These are phyloP conservation scores for Mandrillus leucophaeus DNA, from an alignment of 2,113 vertebrate genomes.

Conservation along the genomic window DNA sequence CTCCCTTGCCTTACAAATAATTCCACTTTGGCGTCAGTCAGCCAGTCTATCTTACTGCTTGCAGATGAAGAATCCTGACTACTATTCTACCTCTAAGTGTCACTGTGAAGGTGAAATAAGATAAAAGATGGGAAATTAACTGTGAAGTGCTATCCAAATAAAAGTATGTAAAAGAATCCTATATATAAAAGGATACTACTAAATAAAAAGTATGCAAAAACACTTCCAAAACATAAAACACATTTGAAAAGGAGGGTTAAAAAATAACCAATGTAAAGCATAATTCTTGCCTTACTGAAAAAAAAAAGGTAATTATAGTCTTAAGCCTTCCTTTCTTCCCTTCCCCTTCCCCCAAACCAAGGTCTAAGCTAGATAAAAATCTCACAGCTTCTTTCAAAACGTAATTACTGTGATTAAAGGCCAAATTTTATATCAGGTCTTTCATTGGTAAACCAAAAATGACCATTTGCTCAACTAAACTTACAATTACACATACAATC, in stretches of 20 bases:
- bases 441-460: constrained; percentile 62
- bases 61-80: neutral
- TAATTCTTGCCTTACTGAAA: neutral
- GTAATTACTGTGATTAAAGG: constrained; percentile 61
- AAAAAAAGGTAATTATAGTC: constrained; percentile 41
- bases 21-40: neutral
- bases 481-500: constrained; percentile 54
- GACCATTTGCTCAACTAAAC: constrained; percentile 40
- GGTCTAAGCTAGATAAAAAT: constrained; percentile 50
- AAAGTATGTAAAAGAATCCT: neutral
- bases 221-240: neutral
- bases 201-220: neutral
- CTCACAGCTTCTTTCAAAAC: constrained; percentile 55
- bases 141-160: neutral
- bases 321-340: neutral
- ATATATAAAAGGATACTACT: neutral
- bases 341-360: neutral
- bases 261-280: neutral
- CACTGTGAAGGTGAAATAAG: neutral
- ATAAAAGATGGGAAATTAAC: neutral
- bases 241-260: neutral
- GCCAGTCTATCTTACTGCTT: neutral
- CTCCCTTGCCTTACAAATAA: neutral
- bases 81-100: neutral
- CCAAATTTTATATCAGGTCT: constrained; percentile 51